Conservation (phyloP, 1,140 invertebrate species). For the Drosophila punjabiensis region DNA sequence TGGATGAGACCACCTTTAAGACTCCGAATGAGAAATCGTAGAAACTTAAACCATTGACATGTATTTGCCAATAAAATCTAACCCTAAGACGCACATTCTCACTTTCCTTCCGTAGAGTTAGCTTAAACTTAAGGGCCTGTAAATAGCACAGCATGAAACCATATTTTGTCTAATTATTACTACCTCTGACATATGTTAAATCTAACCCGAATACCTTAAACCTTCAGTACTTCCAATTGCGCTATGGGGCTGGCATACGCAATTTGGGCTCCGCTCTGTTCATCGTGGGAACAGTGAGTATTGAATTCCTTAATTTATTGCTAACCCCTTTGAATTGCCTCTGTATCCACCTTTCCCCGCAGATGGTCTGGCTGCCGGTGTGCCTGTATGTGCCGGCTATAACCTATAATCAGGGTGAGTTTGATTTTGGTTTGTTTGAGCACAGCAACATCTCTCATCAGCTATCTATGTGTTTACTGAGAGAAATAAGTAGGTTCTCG, state of each 20-base stretch:
- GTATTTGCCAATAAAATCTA: conserved; percentile 40
- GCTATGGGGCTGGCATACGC: conserved; percentile 90
- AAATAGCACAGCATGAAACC: neutral
- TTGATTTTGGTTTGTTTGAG: conserved; percentile 1
- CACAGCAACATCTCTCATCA: neutral
- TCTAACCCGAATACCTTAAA: conserved; percentile 26
- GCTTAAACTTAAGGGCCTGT: neutral
- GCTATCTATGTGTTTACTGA: neutral
- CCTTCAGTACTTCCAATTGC: conserved; percentile 91
- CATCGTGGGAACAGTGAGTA: conserved; percentile 89
- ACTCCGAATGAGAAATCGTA: conserved; percentile 43
- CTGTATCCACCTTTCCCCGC: neutral
- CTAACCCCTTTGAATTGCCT: neutral
- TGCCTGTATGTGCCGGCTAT: conserved; percentile 94
- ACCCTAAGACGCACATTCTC: neutral
- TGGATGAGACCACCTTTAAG: conserved; percentile 45
- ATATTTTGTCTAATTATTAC: neutral
- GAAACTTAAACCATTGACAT: conserved; percentile 21
- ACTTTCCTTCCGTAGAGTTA: neutral
- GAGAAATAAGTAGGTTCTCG: neutral
- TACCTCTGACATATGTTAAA: neutral
- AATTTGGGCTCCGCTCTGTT: conserved; percentile 91
- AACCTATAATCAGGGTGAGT: conserved; percentile 90
- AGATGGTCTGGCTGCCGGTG: conserved; percentile 88
- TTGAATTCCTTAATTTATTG: neutral